Conservation (phyloP, 2,797 vertebrate species). For the Dendrocincla fuliginosa region DNA sequence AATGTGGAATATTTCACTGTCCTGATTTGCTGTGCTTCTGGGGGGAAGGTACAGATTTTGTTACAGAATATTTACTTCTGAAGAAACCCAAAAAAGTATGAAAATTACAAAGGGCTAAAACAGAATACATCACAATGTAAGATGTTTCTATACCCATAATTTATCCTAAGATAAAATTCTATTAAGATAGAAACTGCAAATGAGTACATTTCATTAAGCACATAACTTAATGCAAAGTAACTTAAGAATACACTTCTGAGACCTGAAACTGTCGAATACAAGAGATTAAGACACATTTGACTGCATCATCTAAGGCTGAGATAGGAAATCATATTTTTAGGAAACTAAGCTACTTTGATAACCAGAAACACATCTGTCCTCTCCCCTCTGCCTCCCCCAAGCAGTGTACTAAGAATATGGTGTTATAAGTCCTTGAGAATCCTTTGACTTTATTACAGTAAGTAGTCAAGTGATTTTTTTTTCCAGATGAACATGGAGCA, state of each 20-base stretch:
- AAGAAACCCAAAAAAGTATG: background rate
- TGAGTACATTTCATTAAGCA: background rate
- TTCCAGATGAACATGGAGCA: background rate
- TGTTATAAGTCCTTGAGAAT: rapidly evolving
- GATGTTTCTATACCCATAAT: background rate
- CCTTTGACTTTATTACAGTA: background rate
- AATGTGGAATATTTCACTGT: background rate
- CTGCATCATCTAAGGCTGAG: background rate
- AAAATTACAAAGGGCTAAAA: background rate
- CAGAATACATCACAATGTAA: background rate
- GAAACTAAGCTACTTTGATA: background rate
- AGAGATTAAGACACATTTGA: background rate
- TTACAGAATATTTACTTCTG: background rate
- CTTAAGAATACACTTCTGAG: background rate
- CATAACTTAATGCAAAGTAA: background rate
- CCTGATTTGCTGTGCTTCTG: background rate
- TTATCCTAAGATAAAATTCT: background rate
- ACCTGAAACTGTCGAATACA: background rate
- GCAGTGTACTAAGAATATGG: background rate
- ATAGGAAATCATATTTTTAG: background rate
- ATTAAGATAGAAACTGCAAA: background rate
- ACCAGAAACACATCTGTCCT: rapidly evolving
- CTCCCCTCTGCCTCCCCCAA: background rate
- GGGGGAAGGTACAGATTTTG: background rate
- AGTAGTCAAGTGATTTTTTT: background rate